Evolutionary conservation across 2,888 invertebrate species (phyloP), one percentile per base, ranked within the genome.

Genomic region (Thymelicus acteon): DNA sequence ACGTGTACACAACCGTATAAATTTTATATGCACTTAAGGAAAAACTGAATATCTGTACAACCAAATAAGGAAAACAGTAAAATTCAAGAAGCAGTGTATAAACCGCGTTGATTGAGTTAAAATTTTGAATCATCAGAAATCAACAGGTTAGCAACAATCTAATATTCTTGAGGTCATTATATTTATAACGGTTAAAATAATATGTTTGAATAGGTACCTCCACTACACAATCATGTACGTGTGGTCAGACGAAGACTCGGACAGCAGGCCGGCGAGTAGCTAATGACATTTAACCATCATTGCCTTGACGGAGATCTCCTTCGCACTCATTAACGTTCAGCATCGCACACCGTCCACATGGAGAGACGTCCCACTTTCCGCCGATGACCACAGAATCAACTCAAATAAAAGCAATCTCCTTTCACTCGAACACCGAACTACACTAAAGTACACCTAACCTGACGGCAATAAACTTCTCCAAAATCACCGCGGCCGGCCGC

Each of bases 401-500:
- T 82, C 78, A 77, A 78, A 75, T 80, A 57, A 31, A 31, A 64
- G 82, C 79, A 77, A 82, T 79, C 84, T 84, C 88, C 92, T 92
- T 92, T 92, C 92, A 92, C 92, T 89, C 82, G 85, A 84, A 79
- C 78, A 80, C 78, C 76, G 79, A 78, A 60, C 64, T 60, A 85
- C 85, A 85, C 84, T 80, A 78, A 83, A 82, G 83, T 81, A 82
- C 83, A 82, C 81, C 80, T 80, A 84, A 85, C 82, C 82, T 83
- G 82, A 79, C 83, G 80, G 82, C 82, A 77, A 76, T 82, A 85
- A 82, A 79, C 75, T 84, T 82, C 77, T 82, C 80, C 76, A 82
- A 88, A 89, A 85, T 89, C 91, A 90, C 82, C 77, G 83, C 82
- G 81, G 80, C 81, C 89, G 89, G 86, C 80, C 82, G 78, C 73